Base-by-base conservation (phyloP, 1,140 invertebrate species). In the Drosophila santomea region DNA sequence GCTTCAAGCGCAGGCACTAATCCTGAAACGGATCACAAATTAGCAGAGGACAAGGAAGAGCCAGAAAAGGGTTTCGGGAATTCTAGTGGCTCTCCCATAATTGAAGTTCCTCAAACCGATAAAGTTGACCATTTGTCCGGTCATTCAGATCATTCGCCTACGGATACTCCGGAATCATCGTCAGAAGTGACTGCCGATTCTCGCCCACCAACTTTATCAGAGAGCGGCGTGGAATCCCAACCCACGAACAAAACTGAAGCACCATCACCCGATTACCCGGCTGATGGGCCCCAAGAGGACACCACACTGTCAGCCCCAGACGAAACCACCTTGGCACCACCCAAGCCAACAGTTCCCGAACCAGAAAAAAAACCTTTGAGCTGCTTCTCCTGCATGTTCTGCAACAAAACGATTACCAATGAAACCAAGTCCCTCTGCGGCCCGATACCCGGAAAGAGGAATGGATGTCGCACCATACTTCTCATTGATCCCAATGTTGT, bases 371-470 rank as follows among this genome's bases (percentile, higher is more conserved):
- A 28, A 12, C n/a, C 25, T 4, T 14, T 51, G 28, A 52, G n/a
- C n/a, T 68, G 64, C 23, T 68, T 54, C 15, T 66, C 38, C 23
- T 68, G 64, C 62, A 43, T 66, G 6, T 20, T 28, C n/a, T 68
- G 64, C 61, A 66, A 54, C 17, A 15, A 15, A 2, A 17, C 47
- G 1, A 11, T 17, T 7, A 23, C 0, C 6, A 43, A 54, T 28
- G 15, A 28, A 3, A 15, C 23, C 7, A 66, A 68, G 35, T 25
- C 20, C 3, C 12, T 0, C 8, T 68, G 64, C 20, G 23, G 10
- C 8, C 6, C 28, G 8, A 35, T 5, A n/a, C 11, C 38, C 0
- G 47, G 11, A 3, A 12, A n/a, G 28, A 25, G 4, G 0, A 68
- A 20, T 38, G 64, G 61, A 45, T 68, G 64, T 20, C 51, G 17